phyloP scores from a whole-genome alignment of 2,888 invertebrate species.

The Psylliodes chrysocephalus region DNA sequence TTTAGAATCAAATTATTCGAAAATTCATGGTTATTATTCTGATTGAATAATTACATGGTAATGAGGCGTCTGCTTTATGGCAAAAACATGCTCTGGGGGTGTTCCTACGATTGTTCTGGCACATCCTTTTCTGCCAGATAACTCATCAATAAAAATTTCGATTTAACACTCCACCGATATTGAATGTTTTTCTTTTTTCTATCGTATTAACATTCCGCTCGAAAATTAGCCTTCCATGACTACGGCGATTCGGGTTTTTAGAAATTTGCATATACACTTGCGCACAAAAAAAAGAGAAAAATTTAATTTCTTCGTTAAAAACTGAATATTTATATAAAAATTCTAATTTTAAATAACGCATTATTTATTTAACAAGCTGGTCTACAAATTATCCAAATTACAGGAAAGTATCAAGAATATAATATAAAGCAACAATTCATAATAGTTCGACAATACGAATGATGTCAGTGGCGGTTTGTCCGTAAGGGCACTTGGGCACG shows the following conservation, averaged over 20 bases:
- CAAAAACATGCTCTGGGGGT: conserved; percentile 21
- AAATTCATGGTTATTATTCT: conserved; percentile 23
- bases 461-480: too few species aligned
- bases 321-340: too few species aligned
- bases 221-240: conserved; percentile 29
- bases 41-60: conserved; percentile 29
- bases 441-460: too few species aligned
- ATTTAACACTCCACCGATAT: conserved; percentile 36
- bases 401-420: too few species aligned
- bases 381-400: too few species aligned
- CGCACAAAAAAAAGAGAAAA: too few species aligned
- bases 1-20: conserved; percentile 19
- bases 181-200: conserved; percentile 31
- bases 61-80: conserved; percentile 17
- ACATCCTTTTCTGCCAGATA: conserved; percentile 38
- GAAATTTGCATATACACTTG: conserved; percentile 12
- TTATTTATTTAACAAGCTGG: too few species aligned
- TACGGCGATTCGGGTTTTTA: neutral
- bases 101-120: conserved; percentile 28
- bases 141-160: conserved; percentile 36
- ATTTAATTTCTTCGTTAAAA: too few species aligned
- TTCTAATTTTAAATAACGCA: too few species aligned
- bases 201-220: conserved; percentile 17
- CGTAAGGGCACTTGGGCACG: too few species aligned
- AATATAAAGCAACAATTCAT: too few species aligned